Evolutionary conservation across 2,888 invertebrate genomes (phyloP).

Genomic region (Callyntrura guangdongensis): DNA sequence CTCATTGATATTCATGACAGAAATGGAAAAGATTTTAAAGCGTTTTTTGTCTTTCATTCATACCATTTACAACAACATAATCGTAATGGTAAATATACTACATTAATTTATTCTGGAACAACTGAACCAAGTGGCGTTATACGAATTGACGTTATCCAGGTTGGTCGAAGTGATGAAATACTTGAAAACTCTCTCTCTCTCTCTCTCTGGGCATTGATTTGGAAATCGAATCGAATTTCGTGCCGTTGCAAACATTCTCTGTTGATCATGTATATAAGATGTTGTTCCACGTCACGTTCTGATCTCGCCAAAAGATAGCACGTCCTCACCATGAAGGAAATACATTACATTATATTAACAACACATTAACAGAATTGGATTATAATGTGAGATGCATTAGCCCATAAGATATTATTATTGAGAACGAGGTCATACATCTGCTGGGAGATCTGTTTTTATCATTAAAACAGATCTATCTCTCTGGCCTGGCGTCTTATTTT

Average conservation of each 20-base stretch:
- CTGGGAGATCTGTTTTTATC: slow-evolving; percentile 46
- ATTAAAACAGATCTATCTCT: slow-evolving; percentile 44
- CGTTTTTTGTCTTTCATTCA: background rate
- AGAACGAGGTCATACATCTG: slow-evolving; percentile 73
- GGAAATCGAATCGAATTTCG: background rate
- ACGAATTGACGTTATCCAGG: background rate
- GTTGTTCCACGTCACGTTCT: slow-evolving; percentile 17
- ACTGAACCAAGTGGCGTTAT: too few relatives aligned
- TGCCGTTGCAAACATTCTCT: slow-evolving; percentile 1
- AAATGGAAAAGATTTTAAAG: background rate
- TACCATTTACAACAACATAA: background rate
- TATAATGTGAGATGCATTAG: slow-evolving; percentile 9
- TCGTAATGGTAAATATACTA: background rate
- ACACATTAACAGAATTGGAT: background rate
- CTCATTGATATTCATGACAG: slow-evolving; percentile 14
- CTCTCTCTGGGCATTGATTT: background rate
- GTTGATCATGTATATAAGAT: background rate
- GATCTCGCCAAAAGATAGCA: background rate
- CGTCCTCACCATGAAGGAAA: slow-evolving; percentile 12
- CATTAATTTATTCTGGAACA: background rate
- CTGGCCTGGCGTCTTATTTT: slow-evolving; percentile 59
- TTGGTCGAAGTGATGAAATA: background rate
- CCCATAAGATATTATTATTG: slow-evolving; percentile 34
- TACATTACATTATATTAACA: background rate
- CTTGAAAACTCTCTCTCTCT: background rate